Conservation (phyloP, 2,113 vertebrate species). For the Glaucidium brasilianum region DNA sequence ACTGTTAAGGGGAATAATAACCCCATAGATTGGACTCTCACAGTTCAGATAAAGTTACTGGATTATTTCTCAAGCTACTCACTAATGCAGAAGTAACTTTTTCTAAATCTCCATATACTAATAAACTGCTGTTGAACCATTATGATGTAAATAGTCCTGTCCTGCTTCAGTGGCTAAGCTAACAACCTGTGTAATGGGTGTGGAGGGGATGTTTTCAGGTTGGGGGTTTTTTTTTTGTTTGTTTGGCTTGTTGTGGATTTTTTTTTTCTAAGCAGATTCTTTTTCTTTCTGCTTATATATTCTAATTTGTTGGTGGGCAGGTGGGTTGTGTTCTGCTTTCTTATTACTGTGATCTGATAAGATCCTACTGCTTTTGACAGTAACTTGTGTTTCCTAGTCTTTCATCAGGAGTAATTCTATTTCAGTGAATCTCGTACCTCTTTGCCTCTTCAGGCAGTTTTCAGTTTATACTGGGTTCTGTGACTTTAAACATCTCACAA, state of each 20-base stretch:
- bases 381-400: not conserved
- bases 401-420: not conserved
- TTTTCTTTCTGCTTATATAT: not conserved
- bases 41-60: not conserved
- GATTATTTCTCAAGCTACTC: not conserved
- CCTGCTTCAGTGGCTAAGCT: not conserved
- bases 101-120: not conserved
- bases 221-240: too few relatives aligned
- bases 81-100: not conserved
- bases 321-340: not conserved
- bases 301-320: not conserved
- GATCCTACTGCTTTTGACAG: not conserved
- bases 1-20: not conserved
- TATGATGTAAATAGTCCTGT: not conserved
- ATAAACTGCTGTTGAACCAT: not conserved
- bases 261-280: not conserved
- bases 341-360: not conserved
- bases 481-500: not conserved
- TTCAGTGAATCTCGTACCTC: not conserved
- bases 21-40: not conserved
- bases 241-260: not conserved
- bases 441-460: not conserved
- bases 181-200: not conserved
- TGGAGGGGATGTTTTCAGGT: not conserved
- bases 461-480: not conserved